Evolutionary conservation across 2,888 invertebrate species (phyloP).

Genomic region (Mimumesa dahlbomi): DNA sequence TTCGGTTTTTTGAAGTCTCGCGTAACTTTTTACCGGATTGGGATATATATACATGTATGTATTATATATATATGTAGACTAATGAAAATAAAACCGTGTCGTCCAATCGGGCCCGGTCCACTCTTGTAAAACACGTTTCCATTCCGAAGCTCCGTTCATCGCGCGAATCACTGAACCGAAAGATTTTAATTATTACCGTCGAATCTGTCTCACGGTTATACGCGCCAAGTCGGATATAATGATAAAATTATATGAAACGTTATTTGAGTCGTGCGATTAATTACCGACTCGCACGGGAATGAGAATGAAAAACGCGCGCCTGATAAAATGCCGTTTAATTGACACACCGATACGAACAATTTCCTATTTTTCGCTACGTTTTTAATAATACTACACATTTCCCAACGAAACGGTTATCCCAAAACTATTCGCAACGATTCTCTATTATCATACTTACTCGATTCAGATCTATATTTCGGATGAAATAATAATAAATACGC

Average conservation of each 20-base stretch:
- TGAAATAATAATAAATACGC: too few species aligned
- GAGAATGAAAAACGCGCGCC: constrained; percentile 2
- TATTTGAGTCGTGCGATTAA: constrained; percentile 52
- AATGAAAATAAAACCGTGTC: constrained; percentile 32
- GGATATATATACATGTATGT: too few species aligned
- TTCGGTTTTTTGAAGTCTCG: not conserved
- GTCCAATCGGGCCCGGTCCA: constrained; percentile 14
- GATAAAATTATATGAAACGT: constrained; percentile 57
- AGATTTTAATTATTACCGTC: constrained; percentile 71
- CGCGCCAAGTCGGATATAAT: constrained; percentile 54
- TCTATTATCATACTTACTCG: too few species aligned
- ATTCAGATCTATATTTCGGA: too few species aligned
- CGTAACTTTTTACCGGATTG: constrained; percentile 25
- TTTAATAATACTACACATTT: too few species aligned
- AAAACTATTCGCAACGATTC: too few species aligned
- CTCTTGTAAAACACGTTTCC: constrained; percentile 28
- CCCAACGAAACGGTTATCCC: too few species aligned
- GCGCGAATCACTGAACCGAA: constrained; percentile 63
- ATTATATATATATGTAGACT: too few species aligned
- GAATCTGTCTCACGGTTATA: constrained; percentile 36
- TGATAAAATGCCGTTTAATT: constrained; percentile 40
- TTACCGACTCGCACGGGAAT: constrained; percentile 21
- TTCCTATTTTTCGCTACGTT: not conserved
- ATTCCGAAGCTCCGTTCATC: constrained; percentile 32
- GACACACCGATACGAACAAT: constrained; percentile 15